Evolutionary conservation across 2,113 vertebrate genomes (phyloP), one percentile per base, ranked within the genome.

Genomic region (Sarotherodon lohbergeri): DNA sequence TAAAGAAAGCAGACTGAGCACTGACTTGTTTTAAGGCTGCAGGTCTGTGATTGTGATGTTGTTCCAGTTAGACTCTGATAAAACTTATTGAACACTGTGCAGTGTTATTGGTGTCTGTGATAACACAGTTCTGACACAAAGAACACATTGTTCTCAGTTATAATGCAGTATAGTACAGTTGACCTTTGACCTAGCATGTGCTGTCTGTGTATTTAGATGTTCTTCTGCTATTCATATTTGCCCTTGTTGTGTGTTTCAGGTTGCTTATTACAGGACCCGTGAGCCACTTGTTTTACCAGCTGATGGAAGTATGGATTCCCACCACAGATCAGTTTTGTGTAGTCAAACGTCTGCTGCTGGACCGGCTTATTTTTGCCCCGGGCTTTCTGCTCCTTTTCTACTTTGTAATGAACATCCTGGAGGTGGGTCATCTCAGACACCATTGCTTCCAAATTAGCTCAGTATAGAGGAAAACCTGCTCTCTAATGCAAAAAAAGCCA

Each of bases 261-360:
- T 93, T 98, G 63, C 92, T 97, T 5, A 90, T 98, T 83, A 98
- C 97, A 34, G 98, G 98, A 19, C 98, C 97, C 0, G 83, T 98
- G 85, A 97, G 97, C 88, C 98, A 98, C 91, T 96, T 94, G 91
- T 97, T 98, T 91, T 97, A 98, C 95, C 96, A 97, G 84, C 94
- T 97, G 88, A 89, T 98, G 96, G 97, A 98, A 61, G 91, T 91
- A 39, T 93, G 96, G 94, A 92, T 98, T 80, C 98, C 98, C 11
- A 88, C 95, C 2, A 95, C 96, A 48, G 93, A 93, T 6, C 96
- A 96, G 0, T 94, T 96, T 88, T 96, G 96, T 22, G 88, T 94
- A 5, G n/a, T 97, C 83, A 97, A 96, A 87, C 96, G 97, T 22
- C 97, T 98, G 4, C 95, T 98, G 0, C 89, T 98, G 92, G 98